phyloP scores from a whole-genome alignment of 1,140 invertebrate genomes.

The Macrosteles quadrilineatus region DNA sequence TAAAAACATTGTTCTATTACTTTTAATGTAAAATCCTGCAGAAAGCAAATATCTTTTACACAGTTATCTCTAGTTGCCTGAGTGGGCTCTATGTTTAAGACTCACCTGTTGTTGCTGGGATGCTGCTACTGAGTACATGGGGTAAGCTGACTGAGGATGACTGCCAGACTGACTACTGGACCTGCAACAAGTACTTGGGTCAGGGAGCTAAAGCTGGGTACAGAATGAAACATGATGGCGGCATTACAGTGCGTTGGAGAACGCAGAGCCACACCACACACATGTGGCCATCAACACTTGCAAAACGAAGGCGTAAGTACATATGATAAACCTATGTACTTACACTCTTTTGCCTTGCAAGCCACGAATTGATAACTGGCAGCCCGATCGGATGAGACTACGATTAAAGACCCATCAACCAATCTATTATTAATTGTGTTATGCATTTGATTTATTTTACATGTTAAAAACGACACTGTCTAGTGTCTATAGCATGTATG shows the following conservation, averaged over 20 bases:
- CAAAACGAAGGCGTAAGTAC: not conserved
- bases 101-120: constrained; percentile 11
- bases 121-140: constrained; percentile 16
- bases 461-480: too few species aligned
- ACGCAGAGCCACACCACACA: too few species aligned
- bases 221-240: not conserved
- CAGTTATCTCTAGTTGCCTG: too few species aligned
- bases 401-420: too few species aligned
- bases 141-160: constrained; percentile 1
- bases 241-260: not conserved
- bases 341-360: not conserved
- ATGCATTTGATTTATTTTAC: too few species aligned
- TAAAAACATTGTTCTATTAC: too few species aligned
- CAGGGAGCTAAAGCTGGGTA: not conserved
- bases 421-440: too few species aligned
- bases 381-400: not conserved
- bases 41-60: too few species aligned
- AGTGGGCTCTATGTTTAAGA: too few species aligned
- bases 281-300: not conserved
- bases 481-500: too few species aligned
- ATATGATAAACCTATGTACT: too few species aligned
- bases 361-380: not conserved
- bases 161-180: not conserved
- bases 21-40: too few species aligned
- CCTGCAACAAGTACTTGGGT: not conserved